phyloP scores from a whole-genome alignment of 2,888 invertebrate species.

The Aporophyla lueneburgensis region DNA sequence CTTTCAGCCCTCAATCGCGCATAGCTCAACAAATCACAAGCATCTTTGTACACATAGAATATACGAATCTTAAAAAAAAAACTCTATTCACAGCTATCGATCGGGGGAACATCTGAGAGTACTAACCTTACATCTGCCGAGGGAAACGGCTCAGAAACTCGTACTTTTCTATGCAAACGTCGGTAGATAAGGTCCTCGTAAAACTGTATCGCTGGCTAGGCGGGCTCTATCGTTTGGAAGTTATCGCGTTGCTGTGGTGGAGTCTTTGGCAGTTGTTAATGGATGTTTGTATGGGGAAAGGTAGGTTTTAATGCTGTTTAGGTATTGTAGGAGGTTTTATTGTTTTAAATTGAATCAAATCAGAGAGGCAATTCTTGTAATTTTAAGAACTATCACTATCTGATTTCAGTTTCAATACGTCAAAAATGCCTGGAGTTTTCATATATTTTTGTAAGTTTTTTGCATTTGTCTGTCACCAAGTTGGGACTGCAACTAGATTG shows the following conservation, averaged over 20 bases:
- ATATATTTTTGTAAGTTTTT: no score
- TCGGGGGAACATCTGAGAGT: conserved; percentile 40
- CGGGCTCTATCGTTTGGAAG: conserved; percentile 64
- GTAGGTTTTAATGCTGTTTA: conserved; percentile 3
- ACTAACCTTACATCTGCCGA: conserved; percentile 61
- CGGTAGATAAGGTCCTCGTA: conserved; percentile 65
- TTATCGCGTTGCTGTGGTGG: conserved; percentile 49
- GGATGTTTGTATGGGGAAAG: conserved; percentile 7
- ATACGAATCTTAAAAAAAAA: conserved; percentile 48
- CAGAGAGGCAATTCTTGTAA: no score
- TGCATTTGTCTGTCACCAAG: no score
- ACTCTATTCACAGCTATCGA: conserved; percentile 54
- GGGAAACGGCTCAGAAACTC: conserved; percentile 68
- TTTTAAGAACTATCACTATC: no score
- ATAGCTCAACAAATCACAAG: conserved; percentile 35
- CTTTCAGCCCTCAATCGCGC: conserved; percentile 24
- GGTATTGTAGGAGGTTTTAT: background rate
- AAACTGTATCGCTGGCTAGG: conserved; percentile 65
- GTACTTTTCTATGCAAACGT: conserved; percentile 67
- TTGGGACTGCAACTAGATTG: no score
- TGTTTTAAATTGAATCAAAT: background rate
- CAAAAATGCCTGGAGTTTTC: no score
- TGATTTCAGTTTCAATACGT: no score
- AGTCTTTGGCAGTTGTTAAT: conserved; percentile 42
- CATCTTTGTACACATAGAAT: conserved; percentile 34